These are phyloP conservation scores for Hydrolagus colliei DNA, from an alignment of 2,797 vertebrate species.

Conservation along the genomic window DNA sequence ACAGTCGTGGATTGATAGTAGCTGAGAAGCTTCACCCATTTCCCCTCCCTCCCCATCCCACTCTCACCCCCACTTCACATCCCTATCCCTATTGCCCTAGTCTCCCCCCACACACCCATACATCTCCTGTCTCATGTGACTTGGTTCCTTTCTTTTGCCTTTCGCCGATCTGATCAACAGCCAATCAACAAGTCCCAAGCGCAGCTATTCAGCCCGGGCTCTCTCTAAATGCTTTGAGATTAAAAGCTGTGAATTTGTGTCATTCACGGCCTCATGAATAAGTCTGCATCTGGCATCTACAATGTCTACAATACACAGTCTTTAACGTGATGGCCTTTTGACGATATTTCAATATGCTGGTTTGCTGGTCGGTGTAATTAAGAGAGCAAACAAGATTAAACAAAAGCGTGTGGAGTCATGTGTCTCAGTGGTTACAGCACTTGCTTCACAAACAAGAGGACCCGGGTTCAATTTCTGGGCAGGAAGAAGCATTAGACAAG, in stretches of 20 bases:
- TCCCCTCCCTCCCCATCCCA: background rate
- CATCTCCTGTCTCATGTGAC: too few relatives aligned
- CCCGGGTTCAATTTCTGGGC: too few relatives aligned
- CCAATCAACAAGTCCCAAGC: background rate
- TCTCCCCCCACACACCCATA: too few relatives aligned
- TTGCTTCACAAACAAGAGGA: too few relatives aligned
- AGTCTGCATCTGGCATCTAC: background rate
- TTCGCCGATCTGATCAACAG: constrained; percentile 9
- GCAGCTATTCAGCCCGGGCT: background rate
- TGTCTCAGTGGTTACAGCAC: too few relatives aligned
- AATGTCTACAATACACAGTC: constrained; percentile 16
- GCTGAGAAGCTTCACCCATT: background rate
- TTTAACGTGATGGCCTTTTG: background rate
- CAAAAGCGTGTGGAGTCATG: too few relatives aligned
- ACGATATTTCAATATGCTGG: too few relatives aligned
- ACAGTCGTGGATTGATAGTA: too few relatives aligned
- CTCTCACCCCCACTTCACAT: background rate
- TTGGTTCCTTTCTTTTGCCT: background rate
- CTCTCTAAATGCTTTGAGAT: background rate
- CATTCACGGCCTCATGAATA: constrained; percentile 4
- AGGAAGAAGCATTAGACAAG: too few relatives aligned
- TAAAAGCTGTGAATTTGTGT: constrained; percentile 1
- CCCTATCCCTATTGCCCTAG: too few relatives aligned
- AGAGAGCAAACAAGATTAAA: too few relatives aligned
- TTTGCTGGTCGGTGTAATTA: too few relatives aligned